These are phyloP conservation scores for Martes martes DNA, from an alignment of 2,113 vertebrate genomes.

Conservation along the genomic window DNA sequence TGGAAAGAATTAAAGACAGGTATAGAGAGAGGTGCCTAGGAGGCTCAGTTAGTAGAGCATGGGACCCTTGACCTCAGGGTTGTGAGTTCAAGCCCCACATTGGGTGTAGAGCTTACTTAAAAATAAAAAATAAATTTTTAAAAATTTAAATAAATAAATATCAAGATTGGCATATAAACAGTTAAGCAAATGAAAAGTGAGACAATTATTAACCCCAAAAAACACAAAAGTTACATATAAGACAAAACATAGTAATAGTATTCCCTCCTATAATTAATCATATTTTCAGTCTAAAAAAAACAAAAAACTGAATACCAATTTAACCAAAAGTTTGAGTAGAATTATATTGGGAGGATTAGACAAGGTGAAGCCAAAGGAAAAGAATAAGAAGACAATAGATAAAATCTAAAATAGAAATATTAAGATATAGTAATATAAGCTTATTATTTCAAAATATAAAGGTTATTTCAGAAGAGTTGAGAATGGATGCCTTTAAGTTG, in stretches of 20 bases:
- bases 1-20: conserved; percentile 13
- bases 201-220: neutral
- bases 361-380: neutral
- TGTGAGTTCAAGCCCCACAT: neutral
- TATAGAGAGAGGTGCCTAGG: neutral
- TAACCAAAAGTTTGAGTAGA: neutral
- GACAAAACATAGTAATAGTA: conserved; percentile 4
- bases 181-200: conserved; percentile 2
- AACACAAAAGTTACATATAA: neutral
- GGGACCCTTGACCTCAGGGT: neutral
- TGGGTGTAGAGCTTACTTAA: neutral
- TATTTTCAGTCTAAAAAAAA: neutral
- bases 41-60: neutral
- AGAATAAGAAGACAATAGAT: neutral
- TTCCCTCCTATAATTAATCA: neutral
- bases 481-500: neutral
- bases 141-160: neutral
- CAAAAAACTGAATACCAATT: neutral
- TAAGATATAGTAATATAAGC: neutral
- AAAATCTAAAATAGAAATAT: conserved; percentile 23
- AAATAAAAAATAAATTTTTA: neutral
- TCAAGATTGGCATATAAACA: neutral
- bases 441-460: neutral
- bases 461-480: neutral
- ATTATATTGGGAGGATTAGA: neutral